Conservation (phyloP, 2,797 vertebrate genomes). For the Perodicticus potto region DNA sequence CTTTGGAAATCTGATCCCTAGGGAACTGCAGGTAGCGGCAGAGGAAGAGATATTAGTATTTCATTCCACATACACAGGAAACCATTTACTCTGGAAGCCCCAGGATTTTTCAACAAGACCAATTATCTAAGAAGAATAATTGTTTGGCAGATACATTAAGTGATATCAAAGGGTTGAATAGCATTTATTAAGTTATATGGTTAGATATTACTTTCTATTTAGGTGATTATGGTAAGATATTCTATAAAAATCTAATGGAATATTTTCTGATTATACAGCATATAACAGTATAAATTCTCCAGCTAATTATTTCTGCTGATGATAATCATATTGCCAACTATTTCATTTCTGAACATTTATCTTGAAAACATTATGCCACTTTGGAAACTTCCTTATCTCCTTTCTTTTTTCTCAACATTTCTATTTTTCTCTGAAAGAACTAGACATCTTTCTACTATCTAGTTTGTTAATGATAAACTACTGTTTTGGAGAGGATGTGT, state of each 20-base stretch:
- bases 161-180: slow-evolving; percentile 54
- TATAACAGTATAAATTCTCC: neutral
- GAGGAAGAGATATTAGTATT: slow-evolving; percentile 71
- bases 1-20: slow-evolving; percentile 73
- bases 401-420: neutral
- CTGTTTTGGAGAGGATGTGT: slow-evolving; percentile 16
- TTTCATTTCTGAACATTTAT: slow-evolving; percentile 43
- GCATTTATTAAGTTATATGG: slow-evolving; percentile 54
- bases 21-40: slow-evolving; percentile 60
- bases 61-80: slow-evolving; percentile 69
- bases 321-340: slow-evolving; percentile 5
- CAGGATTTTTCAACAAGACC: slow-evolving; percentile 70
- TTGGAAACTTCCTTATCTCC: slow-evolving; percentile 15
- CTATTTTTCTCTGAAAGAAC: neutral
- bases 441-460: neutral
- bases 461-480: slow-evolving; percentile 45
- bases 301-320: slow-evolving; percentile 41
- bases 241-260: slow-evolving; percentile 61
- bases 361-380: slow-evolving; percentile 58
- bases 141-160: slow-evolving; percentile 67
- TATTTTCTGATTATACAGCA: slow-evolving; percentile 41
- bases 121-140: slow-evolving; percentile 75
- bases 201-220: slow-evolving; percentile 65
- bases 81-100: slow-evolving; percentile 30
- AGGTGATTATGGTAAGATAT: slow-evolving; percentile 61